Base-by-base conservation (phyloP, 2,888 invertebrate genomes). In the Ichneumoninae sp. region DNA sequence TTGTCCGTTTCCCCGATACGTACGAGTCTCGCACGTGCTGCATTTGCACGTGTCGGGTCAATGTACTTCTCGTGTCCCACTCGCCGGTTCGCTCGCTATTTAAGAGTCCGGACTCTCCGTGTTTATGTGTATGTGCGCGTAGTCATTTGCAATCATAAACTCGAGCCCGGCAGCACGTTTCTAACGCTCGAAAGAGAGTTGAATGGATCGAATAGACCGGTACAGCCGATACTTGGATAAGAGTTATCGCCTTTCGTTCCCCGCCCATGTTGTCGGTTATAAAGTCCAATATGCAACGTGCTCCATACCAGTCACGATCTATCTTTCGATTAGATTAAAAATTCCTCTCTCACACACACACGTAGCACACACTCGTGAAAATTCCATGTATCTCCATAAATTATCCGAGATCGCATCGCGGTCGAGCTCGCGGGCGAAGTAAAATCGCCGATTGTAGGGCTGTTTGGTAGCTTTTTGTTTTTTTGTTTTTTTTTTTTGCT, bases 21-120 rank as follows among this genome's bases (percentile, higher is more conserved):
- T 73, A 22, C 60, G n/a, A 63, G n/a, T 74, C n/a, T 44, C 86
- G 87, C 81, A 90, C 90, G 82, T 90, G 88, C 81, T 89, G 88
- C 63, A 74, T 63, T 36, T 88, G 87, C 69, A 90, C 88, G 74
- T 87, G 88, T 88, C 50, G 88, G 88, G 50, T 87, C 85, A 77
- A 86, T 80, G 74, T 73, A 75, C 78, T 82, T 71, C 71, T 50
- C 75, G 78, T 74, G 57, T 57, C 71, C 75, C 84, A 71, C 79
- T 57, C 79, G 60, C 22, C 60, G 7, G n/a, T 54, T 22, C 33
- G 26, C 13, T 65, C 73, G 6, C 60, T 36, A 26, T 65, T 65
- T 16, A 52, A 36, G 36, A 19, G 40, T 16, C 26, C 60, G 54
- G 19, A 16, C 65, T n/a, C 50, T 66, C 40, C 16, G n/a, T 47